phyloP scores from a whole-genome alignment of 2,113 vertebrate genomes.

The Hepsetus odoe region DNA sequence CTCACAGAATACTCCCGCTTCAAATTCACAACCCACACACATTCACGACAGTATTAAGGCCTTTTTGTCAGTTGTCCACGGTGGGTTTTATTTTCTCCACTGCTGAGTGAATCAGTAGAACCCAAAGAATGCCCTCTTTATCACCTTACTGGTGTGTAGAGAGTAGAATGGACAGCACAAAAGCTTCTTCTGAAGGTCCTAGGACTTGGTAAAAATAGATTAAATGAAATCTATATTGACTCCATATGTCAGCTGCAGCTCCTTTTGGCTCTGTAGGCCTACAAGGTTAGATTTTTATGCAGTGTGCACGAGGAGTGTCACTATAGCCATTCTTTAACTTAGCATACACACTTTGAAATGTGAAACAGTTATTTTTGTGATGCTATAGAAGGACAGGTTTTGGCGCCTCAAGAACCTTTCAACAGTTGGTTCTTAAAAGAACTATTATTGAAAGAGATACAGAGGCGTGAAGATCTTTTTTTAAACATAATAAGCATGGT shows the following conservation, averaged over 20 bases:
- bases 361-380: too few relatives aligned
- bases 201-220: neutral
- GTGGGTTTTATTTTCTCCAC: conserved; percentile 11
- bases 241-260: neutral
- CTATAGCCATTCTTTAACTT: neutral
- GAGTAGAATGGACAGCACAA: conserved; percentile 18
- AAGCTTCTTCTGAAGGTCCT: neutral
- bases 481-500: too few relatives aligned
- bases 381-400: too few relatives aligned
- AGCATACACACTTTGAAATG: neutral
- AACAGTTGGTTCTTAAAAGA: too few relatives aligned
- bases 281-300: conserved; percentile 14
- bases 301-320: neutral
- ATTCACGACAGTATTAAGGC: conserved; percentile 2
- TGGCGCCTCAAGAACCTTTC: too few relatives aligned
- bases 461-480: too few relatives aligned
- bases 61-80: conserved; percentile 20
- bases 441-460: too few relatives aligned
- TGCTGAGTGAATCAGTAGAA: conserved; percentile 4
- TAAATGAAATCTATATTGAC: conserved; percentile 31
- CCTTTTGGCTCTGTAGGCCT: neutral
- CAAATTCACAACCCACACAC: neutral
- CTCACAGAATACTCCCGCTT: neutral
- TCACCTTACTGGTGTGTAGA: neutral
- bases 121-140: neutral